Evolutionary conservation across 1,140 invertebrate genomes (phyloP).

Genomic region (Sesamia nonagrioides): DNA sequence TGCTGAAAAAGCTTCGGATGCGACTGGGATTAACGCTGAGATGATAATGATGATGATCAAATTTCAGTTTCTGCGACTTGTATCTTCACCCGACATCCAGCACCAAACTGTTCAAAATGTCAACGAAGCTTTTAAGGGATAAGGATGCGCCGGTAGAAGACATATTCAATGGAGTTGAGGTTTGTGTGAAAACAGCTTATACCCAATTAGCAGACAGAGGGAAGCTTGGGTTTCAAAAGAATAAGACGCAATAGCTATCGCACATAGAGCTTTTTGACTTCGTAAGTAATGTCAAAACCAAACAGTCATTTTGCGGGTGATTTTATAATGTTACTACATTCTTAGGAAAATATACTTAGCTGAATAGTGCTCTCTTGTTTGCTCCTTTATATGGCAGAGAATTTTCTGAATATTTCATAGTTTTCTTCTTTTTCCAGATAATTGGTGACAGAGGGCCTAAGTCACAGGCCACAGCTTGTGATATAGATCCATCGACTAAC

Average conservation of each 20-base stretch:
- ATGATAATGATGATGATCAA: background rate
- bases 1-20: too few relatives aligned
- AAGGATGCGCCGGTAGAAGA: constrained; percentile 60
- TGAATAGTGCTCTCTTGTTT: too few relatives aligned
- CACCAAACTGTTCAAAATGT: constrained; percentile 89
- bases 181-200: constrained; percentile 38
- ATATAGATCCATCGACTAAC: constrained; percentile 89
- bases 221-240: too few relatives aligned
- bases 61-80: constrained; percentile 87
- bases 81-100: constrained; percentile 92
- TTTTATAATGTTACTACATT: too few relatives aligned
- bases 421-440: constrained; percentile 61
- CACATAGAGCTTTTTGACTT: background rate
- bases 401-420: background rate
- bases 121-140: constrained; percentile 68
- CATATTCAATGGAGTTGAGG: constrained; percentile 68
- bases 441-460: constrained; percentile 90
- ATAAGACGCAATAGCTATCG: too few relatives aligned
- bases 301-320: too few relatives aligned
- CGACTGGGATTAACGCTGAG: too few relatives aligned
- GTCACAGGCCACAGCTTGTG: constrained; percentile 91
- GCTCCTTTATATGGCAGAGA: too few relatives aligned
- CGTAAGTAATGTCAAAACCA: too few relatives aligned
- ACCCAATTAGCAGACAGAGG: background rate
- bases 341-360: too few relatives aligned